phyloP scores from a whole-genome alignment of 2,113 vertebrate genomes.

The Pygoscelis antarcticus region DNA sequence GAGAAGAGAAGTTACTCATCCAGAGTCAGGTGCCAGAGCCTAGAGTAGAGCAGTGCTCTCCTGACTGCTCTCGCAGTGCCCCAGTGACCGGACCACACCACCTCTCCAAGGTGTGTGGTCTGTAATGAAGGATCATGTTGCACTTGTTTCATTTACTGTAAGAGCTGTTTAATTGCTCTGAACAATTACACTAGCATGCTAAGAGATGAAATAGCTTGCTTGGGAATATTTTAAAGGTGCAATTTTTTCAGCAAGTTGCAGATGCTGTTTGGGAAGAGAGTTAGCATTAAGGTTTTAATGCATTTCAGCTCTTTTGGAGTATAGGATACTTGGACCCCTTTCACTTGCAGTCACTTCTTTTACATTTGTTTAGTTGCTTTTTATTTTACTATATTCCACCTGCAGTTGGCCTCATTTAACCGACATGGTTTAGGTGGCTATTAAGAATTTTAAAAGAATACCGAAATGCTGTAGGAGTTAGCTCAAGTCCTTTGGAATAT shows the following conservation, averaged over 20 bases:
- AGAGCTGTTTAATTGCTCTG: slow-evolving; percentile 45
- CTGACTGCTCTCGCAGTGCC: neutral
- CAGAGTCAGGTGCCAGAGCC: neutral
- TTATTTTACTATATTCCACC: slow-evolving; percentile 45
- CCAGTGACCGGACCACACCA: neutral
- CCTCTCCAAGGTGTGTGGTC: slow-evolving; percentile 42
- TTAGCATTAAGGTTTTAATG: neutral
- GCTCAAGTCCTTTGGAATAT: slow-evolving; percentile 42
- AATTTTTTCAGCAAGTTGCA: neutral
- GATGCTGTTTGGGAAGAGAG: neutral
- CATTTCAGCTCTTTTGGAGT: neutral
- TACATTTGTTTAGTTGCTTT: slow-evolving; percentile 29
- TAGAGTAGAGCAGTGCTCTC: neutral
- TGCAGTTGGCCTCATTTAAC: slow-evolving; percentile 55
- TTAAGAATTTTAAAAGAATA: slow-evolving; percentile 55
- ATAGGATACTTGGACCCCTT: neutral
- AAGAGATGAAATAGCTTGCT: slow-evolving; percentile 25
- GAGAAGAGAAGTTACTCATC: neutral
- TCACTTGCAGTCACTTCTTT: neutral
- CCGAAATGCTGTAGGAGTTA: slow-evolving; percentile 25
- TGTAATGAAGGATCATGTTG: neutral
- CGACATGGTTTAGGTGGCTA: slow-evolving; percentile 23
- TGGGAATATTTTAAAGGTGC: slow-evolving; percentile 29
- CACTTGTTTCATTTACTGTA: slow-evolving; percentile 41
- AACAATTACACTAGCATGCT: slow-evolving; percentile 14